These are phyloP conservation scores for Protophormia terraenovae DNA, from an alignment of 2,888 invertebrate genomes.

Conservation along the genomic window DNA sequence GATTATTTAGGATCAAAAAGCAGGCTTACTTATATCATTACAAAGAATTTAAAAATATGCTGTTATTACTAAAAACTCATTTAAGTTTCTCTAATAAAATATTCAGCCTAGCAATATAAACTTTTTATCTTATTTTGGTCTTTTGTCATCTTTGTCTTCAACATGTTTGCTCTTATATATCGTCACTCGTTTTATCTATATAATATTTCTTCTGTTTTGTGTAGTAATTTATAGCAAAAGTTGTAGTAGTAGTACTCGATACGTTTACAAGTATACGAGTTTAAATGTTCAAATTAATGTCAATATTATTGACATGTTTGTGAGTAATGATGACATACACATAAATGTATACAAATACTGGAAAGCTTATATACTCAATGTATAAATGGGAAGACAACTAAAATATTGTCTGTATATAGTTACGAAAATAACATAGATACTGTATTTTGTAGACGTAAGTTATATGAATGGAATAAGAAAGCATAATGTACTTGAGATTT, in stretches of 20 bases:
- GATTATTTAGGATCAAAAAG: no score
- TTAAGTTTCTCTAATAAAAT: no score
- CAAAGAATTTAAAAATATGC: no score
- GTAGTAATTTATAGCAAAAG: background rate
- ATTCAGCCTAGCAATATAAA: background rate
- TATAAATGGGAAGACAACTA: background rate
- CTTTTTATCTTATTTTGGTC: background rate
- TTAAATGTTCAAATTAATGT: conserved; percentile 64
- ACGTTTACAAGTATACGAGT: conserved; percentile 9
- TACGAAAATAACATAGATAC: background rate
- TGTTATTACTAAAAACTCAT: no score
- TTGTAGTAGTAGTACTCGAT: background rate
- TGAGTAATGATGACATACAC: conserved; percentile 59
- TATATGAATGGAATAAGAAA: background rate
- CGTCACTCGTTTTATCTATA: background rate
- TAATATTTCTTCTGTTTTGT: background rate
- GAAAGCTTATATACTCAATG: conserved; percentile 8
- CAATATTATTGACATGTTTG: conserved; percentile 66
- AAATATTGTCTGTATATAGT: conserved; percentile 25
- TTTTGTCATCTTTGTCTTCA: background rate
- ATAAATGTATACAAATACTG: background rate
- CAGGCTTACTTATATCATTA: no score
- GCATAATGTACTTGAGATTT: conserved; percentile 15
- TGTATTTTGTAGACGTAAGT: conserved; percentile 30
- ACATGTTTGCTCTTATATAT: background rate